Conservation (phyloP, 2,113 vertebrate genomes). For the Uria aalge region DNA sequence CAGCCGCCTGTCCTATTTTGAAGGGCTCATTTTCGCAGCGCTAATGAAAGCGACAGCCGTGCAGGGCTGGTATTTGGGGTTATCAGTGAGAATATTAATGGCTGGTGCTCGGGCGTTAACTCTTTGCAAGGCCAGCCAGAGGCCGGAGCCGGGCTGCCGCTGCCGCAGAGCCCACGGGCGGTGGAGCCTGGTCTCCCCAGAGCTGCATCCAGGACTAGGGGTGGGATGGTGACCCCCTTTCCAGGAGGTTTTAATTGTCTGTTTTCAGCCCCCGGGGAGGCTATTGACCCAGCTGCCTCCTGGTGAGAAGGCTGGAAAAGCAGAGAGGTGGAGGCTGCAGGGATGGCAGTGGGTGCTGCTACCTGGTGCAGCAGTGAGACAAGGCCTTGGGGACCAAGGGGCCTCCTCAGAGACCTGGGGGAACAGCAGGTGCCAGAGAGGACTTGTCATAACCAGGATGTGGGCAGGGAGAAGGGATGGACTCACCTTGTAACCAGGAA, state of each 20-base stretch:
- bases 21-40: slow-evolving; percentile 49
- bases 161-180: fast-evolving
- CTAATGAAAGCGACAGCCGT: slow-evolving; percentile 66
- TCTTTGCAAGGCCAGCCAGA: background rate
- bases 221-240: fast-evolving
- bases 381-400: background rate
- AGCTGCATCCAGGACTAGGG: fast-evolving
- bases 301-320: background rate
- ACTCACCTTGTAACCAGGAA: background rate
- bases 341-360: background rate
- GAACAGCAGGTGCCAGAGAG: background rate
- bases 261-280: fast-evolving
- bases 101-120: background rate
- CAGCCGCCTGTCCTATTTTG: slow-evolving; percentile 38
- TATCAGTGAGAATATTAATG: slow-evolving; percentile 46
- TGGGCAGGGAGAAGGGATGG: background rate
- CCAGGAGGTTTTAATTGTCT: background rate
- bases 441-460: background rate
- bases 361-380: background rate
- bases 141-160: background rate
- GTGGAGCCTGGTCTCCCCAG: background rate
- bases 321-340: background rate
- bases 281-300: background rate
- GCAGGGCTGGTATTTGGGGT: slow-evolving; percentile 47
- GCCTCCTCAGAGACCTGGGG: background rate